Evolutionary conservation across 2,797 vertebrate species (phyloP).

Genomic region (Acanthurus lineatus): DNA sequence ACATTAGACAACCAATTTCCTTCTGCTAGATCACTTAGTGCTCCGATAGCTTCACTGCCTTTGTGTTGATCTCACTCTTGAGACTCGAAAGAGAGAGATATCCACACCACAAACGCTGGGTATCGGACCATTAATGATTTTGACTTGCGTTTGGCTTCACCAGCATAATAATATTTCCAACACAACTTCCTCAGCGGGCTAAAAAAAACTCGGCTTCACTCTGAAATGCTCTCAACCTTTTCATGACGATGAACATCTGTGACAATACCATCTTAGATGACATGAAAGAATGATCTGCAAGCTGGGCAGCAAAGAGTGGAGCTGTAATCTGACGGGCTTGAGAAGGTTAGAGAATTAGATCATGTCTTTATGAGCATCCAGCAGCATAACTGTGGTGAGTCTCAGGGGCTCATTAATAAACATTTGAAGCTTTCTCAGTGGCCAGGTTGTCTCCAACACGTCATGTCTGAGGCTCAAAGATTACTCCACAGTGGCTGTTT

Average conservation of each 20-base stretch:
- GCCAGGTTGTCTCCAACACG: constrained; percentile 66
- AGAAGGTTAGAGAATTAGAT: constrained; percentile 74
- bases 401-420: constrained; percentile 75
- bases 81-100: constrained; percentile 71
- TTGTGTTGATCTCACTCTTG: constrained; percentile 74
- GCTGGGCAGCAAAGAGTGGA: constrained; percentile 30
- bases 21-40: constrained; percentile 83
- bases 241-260: constrained; percentile 55
- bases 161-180: constrained; percentile 69
- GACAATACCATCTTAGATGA: constrained; percentile 66
- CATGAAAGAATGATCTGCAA: constrained; percentile 65
- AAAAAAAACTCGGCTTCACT: constrained; percentile 43
- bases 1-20: constrained; percentile 79
- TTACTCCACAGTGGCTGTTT: constrained; percentile 61
- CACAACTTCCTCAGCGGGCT: constrained; percentile 61
- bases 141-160: constrained; percentile 66
- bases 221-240: constrained; percentile 29
- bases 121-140: constrained; percentile 64
- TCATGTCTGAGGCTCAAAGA: constrained; percentile 73
- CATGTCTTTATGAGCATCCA: constrained; percentile 76
- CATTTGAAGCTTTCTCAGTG: constrained; percentile 62
- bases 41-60: constrained; percentile 64
- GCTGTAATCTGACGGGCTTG: constrained; percentile 55
- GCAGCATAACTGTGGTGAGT: constrained; percentile 76
- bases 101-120: constrained; percentile 67